These are phyloP conservation scores for Epinephelus awoara DNA, from an alignment of 2,797 vertebrate species.

Conservation along the genomic window DNA sequence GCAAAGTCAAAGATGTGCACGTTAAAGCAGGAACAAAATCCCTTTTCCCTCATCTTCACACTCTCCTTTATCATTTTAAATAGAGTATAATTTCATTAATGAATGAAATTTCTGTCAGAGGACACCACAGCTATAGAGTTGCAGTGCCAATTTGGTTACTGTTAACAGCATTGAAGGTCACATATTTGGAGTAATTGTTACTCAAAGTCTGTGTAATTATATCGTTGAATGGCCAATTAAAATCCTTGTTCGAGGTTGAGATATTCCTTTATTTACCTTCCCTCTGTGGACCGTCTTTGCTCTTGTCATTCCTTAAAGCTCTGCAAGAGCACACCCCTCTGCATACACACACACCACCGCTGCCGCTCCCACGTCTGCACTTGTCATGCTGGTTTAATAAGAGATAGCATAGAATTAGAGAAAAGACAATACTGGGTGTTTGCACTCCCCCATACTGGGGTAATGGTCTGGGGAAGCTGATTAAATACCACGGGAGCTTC, in stretches of 20 bases:
- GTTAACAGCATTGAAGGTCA: slow-evolving; percentile 80
- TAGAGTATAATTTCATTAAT: slow-evolving; percentile 67
- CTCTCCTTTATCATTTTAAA: slow-evolving; percentile 55
- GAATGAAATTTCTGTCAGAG: slow-evolving; percentile 60
- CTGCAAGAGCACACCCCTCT: slow-evolving; percentile 35
- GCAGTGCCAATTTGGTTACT: slow-evolving; percentile 71
- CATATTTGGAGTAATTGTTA: slow-evolving; percentile 82
- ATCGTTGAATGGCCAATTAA: slow-evolving; percentile 84
- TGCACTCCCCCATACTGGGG: slow-evolving; percentile 75
- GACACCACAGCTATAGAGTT: slow-evolving; percentile 54
- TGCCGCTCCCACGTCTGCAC: slow-evolving; percentile 43
- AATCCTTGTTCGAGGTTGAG: slow-evolving; percentile 77
- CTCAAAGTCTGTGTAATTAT: slow-evolving; percentile 82
- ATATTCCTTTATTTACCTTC: slow-evolving; percentile 82
- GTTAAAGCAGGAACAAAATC: background rate
- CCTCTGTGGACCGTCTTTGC: slow-evolving; percentile 68
- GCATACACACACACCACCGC: background rate
- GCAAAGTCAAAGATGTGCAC: slow-evolving; percentile 33
- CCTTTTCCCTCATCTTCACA: slow-evolving; percentile 23
- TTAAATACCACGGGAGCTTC: slow-evolving; percentile 80
- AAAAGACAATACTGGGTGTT: slow-evolving; percentile 79
- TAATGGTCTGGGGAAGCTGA: slow-evolving; percentile 82
- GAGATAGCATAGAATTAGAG: slow-evolving; percentile 76
- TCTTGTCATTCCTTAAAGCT: slow-evolving; percentile 61
- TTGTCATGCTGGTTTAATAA: slow-evolving; percentile 82